Base-by-base conservation (phyloP, 2,888 invertebrate genomes). In the Osedax fenrisi region DNA sequence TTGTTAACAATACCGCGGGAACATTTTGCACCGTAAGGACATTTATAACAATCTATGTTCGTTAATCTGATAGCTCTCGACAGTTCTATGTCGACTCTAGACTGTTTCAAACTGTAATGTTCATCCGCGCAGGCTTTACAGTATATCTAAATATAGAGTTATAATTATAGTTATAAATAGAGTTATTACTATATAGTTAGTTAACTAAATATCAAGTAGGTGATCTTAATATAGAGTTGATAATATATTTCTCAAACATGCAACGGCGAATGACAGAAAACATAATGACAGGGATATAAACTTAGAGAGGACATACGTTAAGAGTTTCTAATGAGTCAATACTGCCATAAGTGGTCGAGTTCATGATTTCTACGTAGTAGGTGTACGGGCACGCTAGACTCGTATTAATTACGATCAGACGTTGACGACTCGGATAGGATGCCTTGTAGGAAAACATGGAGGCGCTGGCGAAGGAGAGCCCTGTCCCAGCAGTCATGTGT, bases 11-110 rank as follows among this genome's bases (percentile, higher is more conserved):
- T 75, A 41, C 76, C 76, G 1, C 27, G 25, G 27, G 23, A 27
- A 24, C 76, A 76, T n/a, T 27, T 13, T 24, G 76, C 76, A 1
- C 76, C 76, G 56, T 75, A 75, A 10, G 76, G 76, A 41, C 76
- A 76, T 2, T 17, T 27, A 3, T n/a, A 17, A 64, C 76, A 76
- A 1, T 10, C 3, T 22, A 75, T 26, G 13, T 22, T n/a, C 41
- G 23, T 25, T 13, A 21, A n/a, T 2, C 56, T n/a, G 2, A 13
- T 22, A n/a, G 61, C 27, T 23, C 3, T 17, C 5, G 27, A 26
- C 17, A 26, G 61, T 21, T 59, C 22, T n/a, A 75, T 23, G 23
- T 3, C 21, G 3, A 69, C 74, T 21, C 24, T 41, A 13, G 73
- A 26, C 25, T 13, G 22, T n/a, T 61, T 26, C 24, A 75, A 22